phyloP scores from a whole-genome alignment of 2,888 invertebrate species.

The Coremacera marginata region DNA sequence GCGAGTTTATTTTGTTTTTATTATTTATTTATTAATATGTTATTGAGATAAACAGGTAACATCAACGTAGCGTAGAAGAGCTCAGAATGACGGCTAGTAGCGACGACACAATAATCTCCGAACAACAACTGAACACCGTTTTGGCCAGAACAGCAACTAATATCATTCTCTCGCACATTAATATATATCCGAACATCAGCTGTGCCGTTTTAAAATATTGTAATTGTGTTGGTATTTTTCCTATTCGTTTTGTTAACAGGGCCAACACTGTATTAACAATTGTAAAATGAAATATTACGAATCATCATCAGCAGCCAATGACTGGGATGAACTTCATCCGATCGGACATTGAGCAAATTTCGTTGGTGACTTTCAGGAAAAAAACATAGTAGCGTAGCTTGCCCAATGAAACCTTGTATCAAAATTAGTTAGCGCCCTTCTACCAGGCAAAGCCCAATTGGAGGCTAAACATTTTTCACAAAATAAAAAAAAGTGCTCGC shows the following conservation, averaged over 20 bases:
- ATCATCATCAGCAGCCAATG: neutral
- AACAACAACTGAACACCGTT: constrained; percentile 36
- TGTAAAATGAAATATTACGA: constrained; percentile 5
- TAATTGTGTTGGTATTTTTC: neutral
- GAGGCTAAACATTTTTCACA: too few species aligned
- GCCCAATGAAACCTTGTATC: too few species aligned
- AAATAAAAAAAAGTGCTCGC: too few species aligned
- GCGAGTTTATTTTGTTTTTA: neutral
- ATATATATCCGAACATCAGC: constrained; percentile 8
- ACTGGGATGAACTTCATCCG: neutral
- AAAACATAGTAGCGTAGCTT: too few species aligned
- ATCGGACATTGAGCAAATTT: neutral
- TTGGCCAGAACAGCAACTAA: constrained; percentile 29
- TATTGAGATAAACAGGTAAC: constrained; percentile 24
- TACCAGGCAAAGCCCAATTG: too few species aligned
- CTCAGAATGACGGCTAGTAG: constrained; percentile 9
- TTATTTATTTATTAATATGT: neutral
- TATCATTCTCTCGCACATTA: constrained; percentile 28
- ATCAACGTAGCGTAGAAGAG: constrained; percentile 9
- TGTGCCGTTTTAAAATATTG: neutral
- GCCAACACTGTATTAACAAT: constrained; percentile 18
- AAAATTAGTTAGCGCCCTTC: too few species aligned
- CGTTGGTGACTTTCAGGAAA: neutral
- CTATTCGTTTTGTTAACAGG: constrained; percentile 13
- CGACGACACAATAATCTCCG: constrained; percentile 37